Base-by-base conservation (phyloP, 2,888 invertebrate species). In the Acleris cristana region DNA sequence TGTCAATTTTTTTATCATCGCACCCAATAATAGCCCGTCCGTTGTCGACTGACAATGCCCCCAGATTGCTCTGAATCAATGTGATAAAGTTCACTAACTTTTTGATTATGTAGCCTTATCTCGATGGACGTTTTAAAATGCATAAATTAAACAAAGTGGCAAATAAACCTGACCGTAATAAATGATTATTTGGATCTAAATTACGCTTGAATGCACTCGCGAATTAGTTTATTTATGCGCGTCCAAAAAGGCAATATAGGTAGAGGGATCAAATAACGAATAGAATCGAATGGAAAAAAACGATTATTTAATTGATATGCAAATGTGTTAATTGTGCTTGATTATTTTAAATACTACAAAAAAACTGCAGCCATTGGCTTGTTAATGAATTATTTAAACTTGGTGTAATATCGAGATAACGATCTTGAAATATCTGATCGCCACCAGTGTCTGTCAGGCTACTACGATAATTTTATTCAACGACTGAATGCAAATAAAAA, bases 1-100 rank as follows among this genome's bases (percentile, higher is more conserved):
- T 79, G 85, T 84, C 77, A 76, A 79, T 71, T 75, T 73, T 70
- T 70, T 70, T 76, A 26, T 69, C 77, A 81, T 81, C 81, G 78
- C 83, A 78, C 80, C 82, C 79, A 83, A 78, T 72, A 73, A 81
- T 82, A 10, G 8, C 34, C 78, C 72, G 75, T 75, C 72, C 73
- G 74, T 71, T 70, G 59, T 64, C 73, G 71, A 72, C 70, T 75
- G 76, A 73, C 74, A 40, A 40, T 40, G 72, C 74, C 30, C 40
- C 60, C 55, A 52, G 55, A 44, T 61, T 30, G 16, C 23, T 44
- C 60, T 44, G 40, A 58, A 48, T 49, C 23, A 26, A 45, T 52
- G 30, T 45, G 57, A 57, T 53, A 26, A 66, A 62, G 61, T 57
- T 57, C 62, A 57, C 61, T 66, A 57, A 66, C 62, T 66, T 53